Percentiles rank a stretch among this genome's conserved stretches.
Evolutionary conservation across 2,888 invertebrate species (phyloP).

Genomic region (Azorinus chamasolen): DNA sequence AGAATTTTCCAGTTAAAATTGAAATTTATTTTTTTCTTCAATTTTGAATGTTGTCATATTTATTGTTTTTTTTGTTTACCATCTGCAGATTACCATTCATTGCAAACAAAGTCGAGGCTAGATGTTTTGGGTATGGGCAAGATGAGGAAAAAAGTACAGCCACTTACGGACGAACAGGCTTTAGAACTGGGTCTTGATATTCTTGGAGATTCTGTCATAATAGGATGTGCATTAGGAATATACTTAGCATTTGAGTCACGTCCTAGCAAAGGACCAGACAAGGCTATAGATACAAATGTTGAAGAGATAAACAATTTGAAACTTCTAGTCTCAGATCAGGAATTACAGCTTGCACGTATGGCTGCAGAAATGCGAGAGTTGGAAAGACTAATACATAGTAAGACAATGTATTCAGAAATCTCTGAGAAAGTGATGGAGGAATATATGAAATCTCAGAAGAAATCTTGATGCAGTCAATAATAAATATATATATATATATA

Average conservation of each 20-base stretch:
- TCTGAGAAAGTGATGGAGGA: slow-evolving; percentile 35
- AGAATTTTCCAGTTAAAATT: too few species aligned
- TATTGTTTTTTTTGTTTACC: too few species aligned
- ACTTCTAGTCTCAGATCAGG: slow-evolving; percentile 34
- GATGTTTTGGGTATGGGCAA: slow-evolving; percentile 46
- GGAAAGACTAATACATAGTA: slow-evolving; percentile 24
- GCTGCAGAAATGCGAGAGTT: slow-evolving; percentile 38
- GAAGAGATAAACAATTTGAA: slow-evolving; percentile 44
- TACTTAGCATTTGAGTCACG: slow-evolving; percentile 36
- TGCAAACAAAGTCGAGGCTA: slow-evolving; percentile 36
- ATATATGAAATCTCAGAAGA: not conserved
- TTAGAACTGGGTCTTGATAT: slow-evolving; percentile 56
- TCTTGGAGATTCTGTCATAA: slow-evolving; percentile 47
- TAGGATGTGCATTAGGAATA: slow-evolving; percentile 45
- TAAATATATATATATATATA: too few species aligned
- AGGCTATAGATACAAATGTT: slow-evolving; percentile 20
- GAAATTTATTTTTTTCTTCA: too few species aligned
- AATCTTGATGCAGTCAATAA: too few species aligned
- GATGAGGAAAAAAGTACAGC: slow-evolving; percentile 37
- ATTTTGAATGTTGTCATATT: too few species aligned
- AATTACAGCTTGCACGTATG: slow-evolving; percentile 28
- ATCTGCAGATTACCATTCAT: slow-evolving; percentile 47
- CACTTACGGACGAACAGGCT: slow-evolving; percentile 51
- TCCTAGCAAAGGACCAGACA: slow-evolving; percentile 24
- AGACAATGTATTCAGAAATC: slow-evolving; percentile 33